These are phyloP conservation scores for Xestia rhomboidea DNA, from an alignment of 2,888 invertebrate species.

Conservation along the genomic window DNA sequence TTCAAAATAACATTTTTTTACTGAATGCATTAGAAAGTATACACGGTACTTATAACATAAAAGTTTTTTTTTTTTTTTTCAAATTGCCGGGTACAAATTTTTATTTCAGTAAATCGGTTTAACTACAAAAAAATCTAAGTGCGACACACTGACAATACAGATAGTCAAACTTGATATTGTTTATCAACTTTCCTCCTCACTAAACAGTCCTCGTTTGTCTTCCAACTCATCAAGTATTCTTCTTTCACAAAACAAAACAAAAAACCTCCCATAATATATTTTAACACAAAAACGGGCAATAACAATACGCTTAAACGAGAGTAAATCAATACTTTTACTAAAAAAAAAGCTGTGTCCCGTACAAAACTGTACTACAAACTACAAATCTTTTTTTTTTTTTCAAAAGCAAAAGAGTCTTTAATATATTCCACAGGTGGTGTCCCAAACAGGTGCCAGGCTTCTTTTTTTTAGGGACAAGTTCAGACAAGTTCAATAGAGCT, in stretches of 20 bases:
- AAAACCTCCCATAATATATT: constrained; percentile 46
- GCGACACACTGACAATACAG: not conserved
- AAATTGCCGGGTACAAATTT: too few relatives aligned
- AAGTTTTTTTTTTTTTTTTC: too few relatives aligned
- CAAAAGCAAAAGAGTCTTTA: constrained; percentile 68
- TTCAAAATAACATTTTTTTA: too few relatives aligned
- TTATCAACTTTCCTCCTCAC: not conserved
- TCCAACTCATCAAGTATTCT: constrained; percentile 39
- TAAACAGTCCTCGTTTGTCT: constrained; percentile 17
- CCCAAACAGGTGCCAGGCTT: constrained; percentile 83
- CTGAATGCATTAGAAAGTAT: too few relatives aligned
- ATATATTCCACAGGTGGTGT: constrained; percentile 87
- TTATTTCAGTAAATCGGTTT: not conserved
- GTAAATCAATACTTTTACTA: constrained; percentile 67
- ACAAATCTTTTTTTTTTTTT: constrained; percentile 57
- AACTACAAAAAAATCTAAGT: not conserved
- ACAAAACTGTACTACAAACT: constrained; percentile 64
- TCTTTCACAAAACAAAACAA: constrained; percentile 44
- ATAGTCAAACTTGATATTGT: constrained; percentile 11
- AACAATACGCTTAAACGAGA: constrained; percentile 66
- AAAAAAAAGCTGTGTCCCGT: constrained; percentile 60
- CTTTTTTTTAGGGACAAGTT: constrained; percentile 77
- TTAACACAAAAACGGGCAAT: constrained; percentile 64
- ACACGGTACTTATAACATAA: too few relatives aligned
- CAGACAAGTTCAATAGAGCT: constrained; percentile 86